Evolutionary conservation across 2,113 vertebrate genomes (phyloP), one percentile per base, ranked within the genome.

Genomic region (Cairina moschata): DNA sequence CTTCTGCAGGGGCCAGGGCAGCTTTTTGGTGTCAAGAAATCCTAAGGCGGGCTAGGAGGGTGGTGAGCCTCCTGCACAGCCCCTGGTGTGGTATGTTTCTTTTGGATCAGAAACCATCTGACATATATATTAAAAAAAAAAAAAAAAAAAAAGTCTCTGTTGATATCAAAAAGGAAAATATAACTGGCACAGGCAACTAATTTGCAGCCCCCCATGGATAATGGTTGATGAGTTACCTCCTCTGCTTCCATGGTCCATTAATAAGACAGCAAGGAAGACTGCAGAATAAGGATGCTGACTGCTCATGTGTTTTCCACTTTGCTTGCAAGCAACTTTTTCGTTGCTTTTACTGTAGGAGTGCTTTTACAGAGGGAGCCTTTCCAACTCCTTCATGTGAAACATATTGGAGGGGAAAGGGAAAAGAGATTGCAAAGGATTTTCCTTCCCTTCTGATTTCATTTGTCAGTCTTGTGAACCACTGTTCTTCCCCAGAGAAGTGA

Each of bases 171-270:
- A 89, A 81, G 14, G 34, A 85, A 83, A 94, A 66, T 2, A 1
- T 34, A 94, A 83, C n/a, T 21, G 58, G 58, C 69, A 88, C 42
- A 86, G 90, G 12, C 66, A 63, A 81, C 50, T 78, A 59, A 91
- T 90, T 50, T 74, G 36, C 83, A 71, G 65, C 56, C 34, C 54
- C 78, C 56, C 20, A 59, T 14, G 18, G 79, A 23, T 86, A 83
- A 71, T 2, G 22, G 88, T 48, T 96, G 86, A 90, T 90, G 86
- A 93, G 95, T 86, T 88, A 88, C 56, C 90, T 93, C 88, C 85
- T 86, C 91, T 86, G 80, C 73, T 77, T 96, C 90, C 91, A 96
- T 0, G 7, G 88, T 42, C 81, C 96, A 97, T 92, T 95, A 92
- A 72, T 36, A 75, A 72, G 79, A 81, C 93, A 94, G 88, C 86